Base-by-base conservation (phyloP, 1,140 invertebrate species). In the Triops cancriformis region DNA sequence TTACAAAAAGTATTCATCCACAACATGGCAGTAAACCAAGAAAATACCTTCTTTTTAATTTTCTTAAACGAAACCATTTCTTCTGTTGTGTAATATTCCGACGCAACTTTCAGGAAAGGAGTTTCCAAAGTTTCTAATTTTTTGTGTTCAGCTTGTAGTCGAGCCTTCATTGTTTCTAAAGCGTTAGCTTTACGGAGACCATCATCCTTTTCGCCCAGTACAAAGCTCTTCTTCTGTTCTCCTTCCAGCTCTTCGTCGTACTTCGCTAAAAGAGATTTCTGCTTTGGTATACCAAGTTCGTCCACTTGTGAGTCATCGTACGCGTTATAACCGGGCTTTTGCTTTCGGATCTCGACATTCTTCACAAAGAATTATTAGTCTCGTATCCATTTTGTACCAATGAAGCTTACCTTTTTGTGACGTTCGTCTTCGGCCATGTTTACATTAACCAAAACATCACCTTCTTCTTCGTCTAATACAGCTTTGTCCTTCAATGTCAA, bases 171-270 rank as follows among this genome's bases (percentile, higher is more conserved):
- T 74, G 82, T 73, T 80, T 83, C 83, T n/a, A 83, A 79, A 73
- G 82, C 82, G 31, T 74, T 80, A 18, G 78, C 73, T 73, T 77
- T 77, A 14, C 76, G 76, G 26, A 77, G 31, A 31, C 73, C 75
- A 31, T 73, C 73, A 3, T 84, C 80, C 80, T 82, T 82, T 51
- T 78, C 86, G 75, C 95, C 95, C 79, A 98, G 88, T 51, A 89
- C 84, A 86, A 99, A 99, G 73, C 89, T 91, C 73, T 91, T 88
- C 77, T 89, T 90, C 82, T 93, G 91, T 51, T 85, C 84, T 1
- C 94, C 94, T 73, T 93, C 90, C 72, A 99, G 92, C 85, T 98
- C 96, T 83, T 98, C 96, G 85, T 99, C 96, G 85, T 99, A 99
- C 87, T 99, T 98, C 78, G 90, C 86, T 9, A 99, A 87, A 26